Evolutionary conservation across 2,888 invertebrate species (phyloP).

Genomic region (Dexiosoma caninum): DNA sequence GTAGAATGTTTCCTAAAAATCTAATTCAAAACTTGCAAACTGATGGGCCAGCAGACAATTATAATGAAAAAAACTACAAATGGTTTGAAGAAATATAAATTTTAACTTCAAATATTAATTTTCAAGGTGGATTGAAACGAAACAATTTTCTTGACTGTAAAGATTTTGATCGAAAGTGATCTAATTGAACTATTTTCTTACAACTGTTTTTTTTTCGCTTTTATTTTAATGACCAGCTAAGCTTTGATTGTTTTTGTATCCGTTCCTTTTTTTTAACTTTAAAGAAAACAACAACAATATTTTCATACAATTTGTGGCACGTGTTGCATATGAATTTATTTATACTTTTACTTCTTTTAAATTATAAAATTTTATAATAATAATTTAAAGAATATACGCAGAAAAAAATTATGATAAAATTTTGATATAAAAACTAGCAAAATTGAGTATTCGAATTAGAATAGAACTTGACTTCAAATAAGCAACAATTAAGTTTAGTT

Average conservation of each 20-base stretch:
- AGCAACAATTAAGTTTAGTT: conserved; percentile 52
- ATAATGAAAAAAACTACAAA: too few relatives aligned
- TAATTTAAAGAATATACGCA: neutral
- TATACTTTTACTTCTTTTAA: neutral
- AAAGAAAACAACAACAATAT: neutral
- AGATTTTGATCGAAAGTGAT: neutral
- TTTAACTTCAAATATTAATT: too few relatives aligned
- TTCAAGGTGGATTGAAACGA: too few relatives aligned
- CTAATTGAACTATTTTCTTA: conserved; percentile 3
- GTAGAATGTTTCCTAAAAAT: too few relatives aligned
- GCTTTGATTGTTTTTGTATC: neutral
- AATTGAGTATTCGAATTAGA: conserved; percentile 46
- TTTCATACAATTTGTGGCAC: neutral
- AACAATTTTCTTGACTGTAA: neutral
- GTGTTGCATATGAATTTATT: neutral
- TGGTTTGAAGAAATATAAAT: too few relatives aligned
- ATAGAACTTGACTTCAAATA: conserved; percentile 49
- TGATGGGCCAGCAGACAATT: too few relatives aligned
- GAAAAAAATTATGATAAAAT: neutral
- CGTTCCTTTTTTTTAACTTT: neutral
- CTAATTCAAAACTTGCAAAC: too few relatives aligned
- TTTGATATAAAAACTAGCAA: conserved; percentile 56
- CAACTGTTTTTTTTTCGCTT: too few relatives aligned
- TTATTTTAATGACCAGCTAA: neutral
- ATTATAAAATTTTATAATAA: neutral